Evolutionary conservation across 2,888 invertebrate genomes (phyloP).

Genomic region (Pterobdella sp.): DNA sequence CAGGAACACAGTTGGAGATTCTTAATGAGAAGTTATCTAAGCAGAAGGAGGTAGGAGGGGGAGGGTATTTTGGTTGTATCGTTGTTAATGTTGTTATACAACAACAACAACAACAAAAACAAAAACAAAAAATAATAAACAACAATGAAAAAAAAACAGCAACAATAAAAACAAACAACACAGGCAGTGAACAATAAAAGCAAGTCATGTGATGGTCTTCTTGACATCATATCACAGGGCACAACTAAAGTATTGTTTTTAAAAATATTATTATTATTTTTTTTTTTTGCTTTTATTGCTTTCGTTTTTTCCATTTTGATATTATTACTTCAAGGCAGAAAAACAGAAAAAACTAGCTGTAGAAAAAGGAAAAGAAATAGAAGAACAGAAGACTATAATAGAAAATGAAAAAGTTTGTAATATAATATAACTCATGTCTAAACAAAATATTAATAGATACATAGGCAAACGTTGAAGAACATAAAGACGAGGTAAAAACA

Average conservation of each 20-base stretch:
- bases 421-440: not conserved
- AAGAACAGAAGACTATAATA: conserved; percentile 71
- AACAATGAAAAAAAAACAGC: not conserved
- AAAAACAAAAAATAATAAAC: not conserved
- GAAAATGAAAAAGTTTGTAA: conserved; percentile 63
- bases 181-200: conserved; percentile 70
- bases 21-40: conserved; percentile 71
- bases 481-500: too few species aligned
- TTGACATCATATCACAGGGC: conserved; percentile 65
- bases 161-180: not conserved
- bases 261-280: not conserved
- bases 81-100: too few species aligned
- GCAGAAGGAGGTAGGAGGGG: conserved; percentile 66
- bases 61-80: too few species aligned
- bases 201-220: conserved; percentile 68
- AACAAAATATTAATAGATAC: too few species aligned
- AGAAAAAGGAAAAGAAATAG: conserved; percentile 71
- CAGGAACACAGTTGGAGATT: conserved; percentile 70
- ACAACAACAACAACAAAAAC: not conserved
- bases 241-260: conserved; percentile 40
- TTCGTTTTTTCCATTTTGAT: not conserved
- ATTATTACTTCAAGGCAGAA: conserved; percentile 55
- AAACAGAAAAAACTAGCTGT: conserved; percentile 72
- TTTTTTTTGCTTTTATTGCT: not conserved
- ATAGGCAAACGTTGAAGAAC: too few species aligned